Evolutionary conservation across 2,113 vertebrate species (phyloP), one percentile per base, ranked within the genome.

Genomic region (Cygnus atratus): DNA sequence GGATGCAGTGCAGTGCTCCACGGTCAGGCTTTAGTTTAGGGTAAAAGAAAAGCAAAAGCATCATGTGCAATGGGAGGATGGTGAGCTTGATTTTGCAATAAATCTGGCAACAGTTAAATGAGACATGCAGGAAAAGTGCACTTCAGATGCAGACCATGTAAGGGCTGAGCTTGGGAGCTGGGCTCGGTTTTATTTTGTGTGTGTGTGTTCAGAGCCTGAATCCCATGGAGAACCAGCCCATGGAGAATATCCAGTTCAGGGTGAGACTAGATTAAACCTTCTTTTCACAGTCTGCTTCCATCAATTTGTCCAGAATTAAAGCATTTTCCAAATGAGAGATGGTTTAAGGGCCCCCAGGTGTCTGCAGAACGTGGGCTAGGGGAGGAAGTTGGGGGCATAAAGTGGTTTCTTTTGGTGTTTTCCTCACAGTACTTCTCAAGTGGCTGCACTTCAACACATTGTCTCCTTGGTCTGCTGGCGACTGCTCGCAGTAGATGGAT

Each of bases 1-100:
- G 33, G 4, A 4, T 26, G 25, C 4, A 35, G 15, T 13, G 24
- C 31, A 58, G 25, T 19, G 10, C 21, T 48, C 33, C 43, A 29
- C 0, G 1, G n/a, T 17, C 11, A 52, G 5, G 6, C 17, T 78
- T 90, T 37, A 3, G 5, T 12, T 37, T n/a, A 3, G 1, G 12
- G 14, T 79, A 35, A 79, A 29, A 65, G 37, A 6, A 5, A 15
- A 4, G 8, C 10, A 26, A 46, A 63, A 57, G 1, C 10, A n/a
- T 24, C 12, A 37, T 48, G 46, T 21, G 20, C 2, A 11, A 2
- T 61, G 17, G 8, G 26, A 37, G 24, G 31, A n/a, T 11, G 29
- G 4, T 6, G 46, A 48, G 46, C 15, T 66, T 29, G 11, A 9
- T 61, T 81, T 72, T 67, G 28, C 16, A 62, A 12, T 48, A 37